Evolutionary conservation across 1,140 invertebrate species (phyloP).

Genomic region (Tetramorium parvispinum): DNA sequence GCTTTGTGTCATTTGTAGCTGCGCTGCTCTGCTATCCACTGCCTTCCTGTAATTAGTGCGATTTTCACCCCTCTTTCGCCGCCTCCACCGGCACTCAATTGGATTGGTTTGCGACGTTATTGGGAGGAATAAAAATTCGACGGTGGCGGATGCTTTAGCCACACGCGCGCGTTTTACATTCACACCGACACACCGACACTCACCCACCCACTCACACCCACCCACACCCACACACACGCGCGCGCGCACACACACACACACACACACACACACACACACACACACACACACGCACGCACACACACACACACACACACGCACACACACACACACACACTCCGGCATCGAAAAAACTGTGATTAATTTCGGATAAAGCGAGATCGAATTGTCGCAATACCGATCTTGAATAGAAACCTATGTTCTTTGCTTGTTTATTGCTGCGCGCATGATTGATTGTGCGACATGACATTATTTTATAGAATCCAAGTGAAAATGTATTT

Average conservation of each 20-base stretch:
- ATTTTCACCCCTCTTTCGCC: conserved; percentile 8
- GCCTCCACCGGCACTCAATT: conserved; percentile 23
- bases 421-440: background rate
- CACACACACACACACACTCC: background rate
- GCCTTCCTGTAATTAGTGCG: conserved; percentile 36
- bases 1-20: conserved; percentile 37
- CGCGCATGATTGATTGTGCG: background rate
- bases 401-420: background rate
- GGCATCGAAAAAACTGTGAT: background rate
- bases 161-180: background rate
- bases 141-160: conserved; percentile 3
- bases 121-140: conserved; percentile 11
- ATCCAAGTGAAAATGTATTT: background rate
- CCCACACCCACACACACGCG: too few species aligned
- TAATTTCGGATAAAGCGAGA: conserved; percentile 21
- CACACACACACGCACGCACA: too few species aligned
- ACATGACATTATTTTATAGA: conserved; percentile 1
- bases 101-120: conserved; percentile 10
- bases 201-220: too few species aligned
- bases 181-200: background rate
- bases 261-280: too few species aligned
- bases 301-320: too few species aligned
- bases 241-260: too few species aligned
- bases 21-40: conserved; percentile 15
- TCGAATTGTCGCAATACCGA: background rate